A percentile compares a stretch with the other conserved stretches of the same genome.
phyloP scores from a whole-genome alignment of 1,140 invertebrate genomes.

The Dendroctonus ponderosae region DNA sequence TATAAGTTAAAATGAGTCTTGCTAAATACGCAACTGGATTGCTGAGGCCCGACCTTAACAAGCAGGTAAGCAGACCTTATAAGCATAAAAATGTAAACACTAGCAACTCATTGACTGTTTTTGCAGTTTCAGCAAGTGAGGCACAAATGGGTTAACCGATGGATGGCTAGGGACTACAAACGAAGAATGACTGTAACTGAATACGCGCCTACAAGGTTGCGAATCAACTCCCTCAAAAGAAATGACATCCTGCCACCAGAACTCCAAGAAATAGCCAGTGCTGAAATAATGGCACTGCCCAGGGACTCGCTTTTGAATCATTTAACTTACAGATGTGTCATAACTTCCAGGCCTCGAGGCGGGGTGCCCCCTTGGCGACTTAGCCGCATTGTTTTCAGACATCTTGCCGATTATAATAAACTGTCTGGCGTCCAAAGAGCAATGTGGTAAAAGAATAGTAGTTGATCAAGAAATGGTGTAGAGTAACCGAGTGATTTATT shows the following conservation, averaged over 20 bases:
- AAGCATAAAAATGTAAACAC: too few relatives aligned
- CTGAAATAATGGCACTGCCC: conserved; percentile 74
- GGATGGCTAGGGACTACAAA: conserved; percentile 81
- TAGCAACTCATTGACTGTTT: neutral
- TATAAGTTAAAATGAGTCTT: too few relatives aligned
- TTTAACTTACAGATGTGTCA: conserved; percentile 69
- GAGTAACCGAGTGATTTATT: neutral
- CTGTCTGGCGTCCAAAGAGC: conserved; percentile 83
- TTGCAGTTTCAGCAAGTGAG: conserved; percentile 61
- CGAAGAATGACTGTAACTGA: conserved; percentile 70
- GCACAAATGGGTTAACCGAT: conserved; percentile 70
- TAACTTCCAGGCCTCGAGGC: conserved; percentile 76
- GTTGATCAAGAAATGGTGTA: neutral
- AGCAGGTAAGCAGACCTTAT: too few relatives aligned
- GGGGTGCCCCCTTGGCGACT: conserved; percentile 73
- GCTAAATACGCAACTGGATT: too few relatives aligned
- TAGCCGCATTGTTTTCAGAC: conserved; percentile 83
- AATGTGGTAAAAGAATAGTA: conserved; percentile 66
- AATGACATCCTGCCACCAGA: conserved; percentile 79
- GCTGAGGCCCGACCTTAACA: too few relatives aligned
- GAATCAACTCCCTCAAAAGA: conserved; percentile 74
- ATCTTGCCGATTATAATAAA: conserved; percentile 89
- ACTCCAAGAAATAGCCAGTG: conserved; percentile 70
- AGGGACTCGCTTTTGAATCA: conserved; percentile 66
- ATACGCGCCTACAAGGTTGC: conserved; percentile 67